Conservation (phyloP, 2,113 vertebrate genomes). For the Cheirogaleus medius region DNA sequence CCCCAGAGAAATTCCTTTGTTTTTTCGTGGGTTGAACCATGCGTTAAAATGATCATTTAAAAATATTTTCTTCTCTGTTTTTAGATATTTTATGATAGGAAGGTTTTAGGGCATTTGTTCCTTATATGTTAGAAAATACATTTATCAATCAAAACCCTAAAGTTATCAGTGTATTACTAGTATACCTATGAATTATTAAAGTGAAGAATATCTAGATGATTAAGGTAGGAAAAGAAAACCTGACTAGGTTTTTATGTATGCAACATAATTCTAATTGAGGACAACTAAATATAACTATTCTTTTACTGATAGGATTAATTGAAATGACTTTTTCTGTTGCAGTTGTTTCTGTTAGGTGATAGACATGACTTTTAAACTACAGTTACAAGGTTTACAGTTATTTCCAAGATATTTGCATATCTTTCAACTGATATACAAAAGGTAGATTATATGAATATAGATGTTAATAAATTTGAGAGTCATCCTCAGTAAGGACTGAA, state of each 20-base stretch:
- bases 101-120: not conserved
- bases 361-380: not conserved
- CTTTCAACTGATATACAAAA: not conserved
- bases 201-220: not conserved
- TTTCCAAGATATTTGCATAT: slow-evolving; percentile 11
- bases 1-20: not conserved
- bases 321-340: not conserved
- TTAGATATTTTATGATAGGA: not conserved
- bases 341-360: not conserved
- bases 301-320: not conserved
- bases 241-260: not conserved
- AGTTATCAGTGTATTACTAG: not conserved
- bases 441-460: not conserved
- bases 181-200: not conserved
- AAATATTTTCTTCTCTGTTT: not conserved
- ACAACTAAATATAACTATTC: not conserved
- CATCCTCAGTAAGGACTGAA: not conserved
- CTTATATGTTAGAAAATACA: not conserved
- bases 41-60: not conserved
- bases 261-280: not conserved
- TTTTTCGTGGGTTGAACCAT: not conserved
- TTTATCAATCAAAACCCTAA: not conserved
- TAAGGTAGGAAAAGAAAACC: slow-evolving; percentile 5
- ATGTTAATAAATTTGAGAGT: not conserved
- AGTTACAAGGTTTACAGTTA: not conserved